A percentile compares a stretch with the other conserved stretches of the same genome.
Conservation (phyloP, 2,888 invertebrate species). For the Spodoptera picta region DNA sequence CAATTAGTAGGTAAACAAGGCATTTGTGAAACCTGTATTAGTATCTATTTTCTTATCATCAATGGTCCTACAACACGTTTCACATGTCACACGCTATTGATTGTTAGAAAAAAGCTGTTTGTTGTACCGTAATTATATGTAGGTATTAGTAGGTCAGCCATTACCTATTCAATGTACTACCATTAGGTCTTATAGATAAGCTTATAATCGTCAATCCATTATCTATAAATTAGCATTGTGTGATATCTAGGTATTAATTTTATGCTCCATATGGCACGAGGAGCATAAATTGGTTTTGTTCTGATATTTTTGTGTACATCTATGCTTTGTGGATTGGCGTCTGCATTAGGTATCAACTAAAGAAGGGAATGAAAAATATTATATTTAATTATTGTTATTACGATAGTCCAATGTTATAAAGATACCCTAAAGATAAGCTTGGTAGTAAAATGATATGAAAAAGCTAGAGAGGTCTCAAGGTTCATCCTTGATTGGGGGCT, state of each 20-base stretch:
- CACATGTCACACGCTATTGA: slow-evolving; percentile 42
- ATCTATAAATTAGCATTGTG: slow-evolving; percentile 6
- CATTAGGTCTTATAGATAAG: slow-evolving; percentile 8
- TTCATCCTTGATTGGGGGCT: too few relatives aligned
- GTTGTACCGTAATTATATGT: slow-evolving; percentile 21
- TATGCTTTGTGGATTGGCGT: too few relatives aligned
- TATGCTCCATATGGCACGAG: too few relatives aligned
- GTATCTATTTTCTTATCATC: slow-evolving; percentile 10
- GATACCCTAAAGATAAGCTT: too few relatives aligned
- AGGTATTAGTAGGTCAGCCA: slow-evolving; percentile 1
- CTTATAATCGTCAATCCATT: not conserved
- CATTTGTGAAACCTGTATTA: not conserved
- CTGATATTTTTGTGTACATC: too few relatives aligned
- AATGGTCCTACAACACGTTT: slow-evolving; percentile 21
- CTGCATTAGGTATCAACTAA: too few relatives aligned
- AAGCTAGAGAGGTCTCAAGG: too few relatives aligned
- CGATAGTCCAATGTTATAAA: too few relatives aligned
- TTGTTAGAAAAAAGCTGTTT: slow-evolving; percentile 20
- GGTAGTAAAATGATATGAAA: too few relatives aligned
- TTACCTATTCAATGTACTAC: slow-evolving; percentile 10
- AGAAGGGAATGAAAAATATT: too few relatives aligned
- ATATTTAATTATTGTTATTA: too few relatives aligned
- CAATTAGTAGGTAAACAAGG: not conserved
- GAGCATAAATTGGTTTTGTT: too few relatives aligned
- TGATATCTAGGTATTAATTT: not conserved